Base-by-base conservation (phyloP, 2,888 invertebrate species). In the Cephus pulcher region DNA sequence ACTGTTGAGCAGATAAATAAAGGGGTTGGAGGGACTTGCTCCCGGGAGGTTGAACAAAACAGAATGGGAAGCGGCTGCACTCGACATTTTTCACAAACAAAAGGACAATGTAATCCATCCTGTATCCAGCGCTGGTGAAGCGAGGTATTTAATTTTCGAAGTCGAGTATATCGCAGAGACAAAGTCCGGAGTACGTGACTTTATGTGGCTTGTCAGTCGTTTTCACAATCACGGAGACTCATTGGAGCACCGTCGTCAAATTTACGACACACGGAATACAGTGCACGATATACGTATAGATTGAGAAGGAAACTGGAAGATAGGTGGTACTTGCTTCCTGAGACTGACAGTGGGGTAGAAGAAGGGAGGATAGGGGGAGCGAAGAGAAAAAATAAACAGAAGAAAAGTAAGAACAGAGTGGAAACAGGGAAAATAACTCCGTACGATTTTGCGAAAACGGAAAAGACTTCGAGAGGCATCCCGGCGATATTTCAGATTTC, bases 401-500 rank as follows among this genome's bases (percentile, higher is more conserved):
- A 70, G 37, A 75, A 80, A 78, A 76, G 73, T 32, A 3, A 15
- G 12, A 56, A 23, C 40, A 9, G 40, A 56, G 40, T 9, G 23
- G 40, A 56, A 56, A 56, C 40, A 56, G 40, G 40, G 40, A 56
- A 56, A 56, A 56, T 56, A 56, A 56, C 40, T 56, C 40, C 40
- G 40, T 56, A 9, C 23, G 40, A 56, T 56, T 56, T 56, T 56
- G 40, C 40, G 40, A 56, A 23, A 56, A 56, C 40, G 40, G 40
- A 56, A 82, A 84, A 84, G 85, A 84, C 84, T 85, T 81, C 85
- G 84, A 85, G 84, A 83, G 82, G 76, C 85, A 76, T 79, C 34
- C 79, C 79, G 78, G 73, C 81, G 83, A 83, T 87, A 86, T 88
- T 87, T 86, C 82, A 87, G 88, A 88, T 88, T 86, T 84, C 80